A percentile compares a stretch with the other conserved stretches of the same genome.
Conservation (phyloP, 2,113 vertebrate genomes). For the Tragelaphus scriptus region DNA sequence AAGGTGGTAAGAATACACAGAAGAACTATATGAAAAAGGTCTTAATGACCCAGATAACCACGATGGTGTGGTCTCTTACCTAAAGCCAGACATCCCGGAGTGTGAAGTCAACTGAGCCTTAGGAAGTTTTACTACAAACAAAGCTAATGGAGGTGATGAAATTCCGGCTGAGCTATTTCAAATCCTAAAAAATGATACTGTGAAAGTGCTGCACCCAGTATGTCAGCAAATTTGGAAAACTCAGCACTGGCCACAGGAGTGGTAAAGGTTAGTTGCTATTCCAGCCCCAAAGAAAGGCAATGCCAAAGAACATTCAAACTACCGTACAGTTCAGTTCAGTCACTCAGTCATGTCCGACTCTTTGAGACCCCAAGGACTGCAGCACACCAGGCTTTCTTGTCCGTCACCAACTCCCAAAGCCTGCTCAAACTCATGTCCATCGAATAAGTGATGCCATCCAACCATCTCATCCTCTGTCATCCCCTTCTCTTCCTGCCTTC, state of each 20-base stretch:
- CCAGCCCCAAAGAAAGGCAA: not conserved
- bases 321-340: not conserved
- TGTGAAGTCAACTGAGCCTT: not conserved
- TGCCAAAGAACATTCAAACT: not conserved
- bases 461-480: not conserved
- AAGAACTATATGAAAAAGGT: not conserved
- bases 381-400: not conserved
- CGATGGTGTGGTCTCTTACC: not conserved
- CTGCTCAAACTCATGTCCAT: not conserved
- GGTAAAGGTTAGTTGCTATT: not conserved
- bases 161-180: not conserved
- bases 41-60: not conserved
- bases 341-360: fast-evolving
- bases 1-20: not conserved
- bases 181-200: not conserved
- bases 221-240: not conserved
- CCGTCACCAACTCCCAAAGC: not conserved
- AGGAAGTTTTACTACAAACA: not conserved
- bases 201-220: not conserved
- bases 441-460: not conserved
- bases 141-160: not conserved
- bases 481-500: not conserved
- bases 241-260: not conserved
- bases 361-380: not conserved
- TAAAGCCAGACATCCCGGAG: not conserved